These are phyloP conservation scores for Stegodyphus dumicola DNA, from an alignment of 1,140 invertebrate species.

Conservation along the genomic window DNA sequence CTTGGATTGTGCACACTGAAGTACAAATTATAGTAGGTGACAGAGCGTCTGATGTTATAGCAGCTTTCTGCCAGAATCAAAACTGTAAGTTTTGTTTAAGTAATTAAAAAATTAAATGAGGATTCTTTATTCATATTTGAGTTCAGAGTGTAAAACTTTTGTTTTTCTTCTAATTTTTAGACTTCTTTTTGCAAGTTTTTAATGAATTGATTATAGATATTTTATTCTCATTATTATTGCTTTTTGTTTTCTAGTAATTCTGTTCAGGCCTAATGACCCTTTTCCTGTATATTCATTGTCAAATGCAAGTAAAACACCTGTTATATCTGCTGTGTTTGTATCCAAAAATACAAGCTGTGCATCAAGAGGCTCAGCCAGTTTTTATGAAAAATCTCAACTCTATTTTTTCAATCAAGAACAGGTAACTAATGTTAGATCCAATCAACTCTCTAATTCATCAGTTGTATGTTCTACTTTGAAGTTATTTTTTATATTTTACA, in stretches of 20 bases:
- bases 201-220: not conserved
- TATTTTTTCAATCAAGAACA: not conserved
- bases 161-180: not conserved
- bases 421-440: not conserved
- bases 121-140: not conserved
- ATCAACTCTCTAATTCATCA: no score
- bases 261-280: not conserved
- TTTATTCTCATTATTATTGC: not conserved
- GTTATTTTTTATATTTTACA: no score
- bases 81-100: slow-evolving; percentile 12
- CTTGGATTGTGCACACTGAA: slow-evolving; percentile 4
- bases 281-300: not conserved
- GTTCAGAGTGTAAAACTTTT: not conserved
- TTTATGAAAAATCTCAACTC: not conserved
- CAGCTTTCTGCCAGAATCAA: slow-evolving; percentile 20
- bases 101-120: not conserved
- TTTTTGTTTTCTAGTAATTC: not conserved
- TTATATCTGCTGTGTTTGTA: not conserved
- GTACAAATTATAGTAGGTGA: not conserved
- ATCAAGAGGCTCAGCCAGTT: not conserved
- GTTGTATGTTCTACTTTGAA: no score
- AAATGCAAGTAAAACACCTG: not conserved
- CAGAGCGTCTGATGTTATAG: not conserved
- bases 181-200: not conserved
- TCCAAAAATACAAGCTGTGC: not conserved